These are phyloP conservation scores for Dallia pectoralis DNA, from an alignment of 2,797 vertebrate genomes.

Conservation along the genomic window DNA sequence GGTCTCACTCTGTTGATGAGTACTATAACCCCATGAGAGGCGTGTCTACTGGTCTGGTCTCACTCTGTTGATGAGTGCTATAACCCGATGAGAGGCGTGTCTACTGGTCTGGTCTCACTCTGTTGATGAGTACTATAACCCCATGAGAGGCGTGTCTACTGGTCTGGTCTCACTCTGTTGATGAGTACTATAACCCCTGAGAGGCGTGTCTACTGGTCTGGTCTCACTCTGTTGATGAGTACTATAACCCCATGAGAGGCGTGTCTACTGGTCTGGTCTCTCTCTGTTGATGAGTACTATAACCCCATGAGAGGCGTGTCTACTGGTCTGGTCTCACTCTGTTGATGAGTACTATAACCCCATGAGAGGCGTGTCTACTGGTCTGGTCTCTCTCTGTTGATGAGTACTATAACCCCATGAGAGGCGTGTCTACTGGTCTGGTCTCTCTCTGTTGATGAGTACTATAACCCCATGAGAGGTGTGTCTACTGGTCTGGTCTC, in stretches of 20 bases:
- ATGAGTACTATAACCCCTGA: conserved; percentile 35
- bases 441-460: neutral
- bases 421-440: conserved; percentile 63
- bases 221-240: neutral
- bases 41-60: conserved; percentile 33
- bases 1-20: neutral
- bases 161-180: neutral
- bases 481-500: conserved; percentile 23
- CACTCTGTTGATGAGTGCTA: neutral
- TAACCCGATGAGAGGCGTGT: conserved; percentile 75
- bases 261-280: conserved; percentile 23
- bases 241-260: conserved; percentile 71
- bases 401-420: conserved; percentile 37
- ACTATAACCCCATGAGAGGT: conserved; percentile 71
- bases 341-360: neutral
- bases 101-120: neutral
- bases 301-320: conserved; percentile 75
- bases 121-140: neutral
- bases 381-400: neutral
- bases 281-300: neutral
- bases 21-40: conserved; percentile 69
- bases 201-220: conserved; percentile 63
- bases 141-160: conserved; percentile 72
- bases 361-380: conserved; percentile 71
- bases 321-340: neutral